Evolutionary conservation across 2,797 vertebrate species (phyloP), one percentile per base, ranked within the genome.

Genomic region (Phataginus tricuspis): DNA sequence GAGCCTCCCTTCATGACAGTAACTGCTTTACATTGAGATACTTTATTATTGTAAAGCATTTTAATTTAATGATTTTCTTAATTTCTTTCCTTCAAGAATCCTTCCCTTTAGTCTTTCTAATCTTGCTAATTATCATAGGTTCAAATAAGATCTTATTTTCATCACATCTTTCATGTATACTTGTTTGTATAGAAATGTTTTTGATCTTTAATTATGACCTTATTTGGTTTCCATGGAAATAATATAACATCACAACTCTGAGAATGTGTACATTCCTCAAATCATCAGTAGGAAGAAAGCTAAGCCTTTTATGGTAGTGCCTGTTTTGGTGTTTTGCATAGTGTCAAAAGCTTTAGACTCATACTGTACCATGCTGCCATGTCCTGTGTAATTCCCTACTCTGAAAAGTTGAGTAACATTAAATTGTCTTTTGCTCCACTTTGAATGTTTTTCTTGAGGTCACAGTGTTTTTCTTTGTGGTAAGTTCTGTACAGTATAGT

Each of bases 201-300:
- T 75, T 31, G 37, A 86, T 31, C 68, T 86, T 95, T 96, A 95
- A 87, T 94, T 86, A 78, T 95, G 63, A 95, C 31, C 92, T 31
- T 86, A 10, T 77, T 74, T 77, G 31, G 79, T 93, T 93, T 96
- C 92, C 55, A 29, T 80, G 34, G 55, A 93, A 95, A 78, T 78
- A 66, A 19, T 63, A 19, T 79, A 63, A 79, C 92, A 75, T 55
- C 23, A 55, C 53, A 90, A 59, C 21, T 92, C 18, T 87, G 68
- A 86, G 71, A 39, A 83, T 79, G 63, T 90, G 25, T 90, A 92
- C 51, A 87, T 95, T 83, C 68, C 69, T 87, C 77, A 85, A 49
- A 34, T 69, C 18, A 68, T 80, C 5, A 59, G 27, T 59, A 80
- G 55, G 11, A 75, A 88, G 86, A 86, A 94, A 77, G 4, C 15